phyloP scores from a whole-genome alignment of 2,113 vertebrate genomes.

The Erythrocercus mccallii region DNA sequence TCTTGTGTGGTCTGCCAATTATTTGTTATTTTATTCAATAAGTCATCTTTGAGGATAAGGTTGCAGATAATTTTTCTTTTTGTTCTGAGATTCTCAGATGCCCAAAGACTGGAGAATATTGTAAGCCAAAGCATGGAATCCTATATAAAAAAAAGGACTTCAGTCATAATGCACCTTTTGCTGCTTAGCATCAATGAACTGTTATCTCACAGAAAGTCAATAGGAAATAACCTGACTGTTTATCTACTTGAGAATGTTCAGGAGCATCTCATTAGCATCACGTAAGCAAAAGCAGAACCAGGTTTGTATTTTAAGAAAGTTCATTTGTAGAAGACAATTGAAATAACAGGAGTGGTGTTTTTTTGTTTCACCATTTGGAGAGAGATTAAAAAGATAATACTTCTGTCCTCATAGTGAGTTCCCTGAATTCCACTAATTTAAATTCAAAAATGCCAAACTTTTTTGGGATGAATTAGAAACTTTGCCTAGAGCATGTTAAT shows the following conservation, averaged over 20 bases:
- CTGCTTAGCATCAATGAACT: background rate
- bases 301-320: background rate
- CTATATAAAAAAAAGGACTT: background rate
- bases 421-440: background rate
- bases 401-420: background rate
- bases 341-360: background rate
- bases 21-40: background rate
- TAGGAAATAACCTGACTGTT: background rate
- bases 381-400: background rate
- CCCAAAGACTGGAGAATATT: background rate
- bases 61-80: background rate
- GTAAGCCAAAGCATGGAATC: background rate
- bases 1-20: background rate
- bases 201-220: background rate
- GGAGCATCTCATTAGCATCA: background rate
- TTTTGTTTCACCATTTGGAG: background rate
- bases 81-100: background rate
- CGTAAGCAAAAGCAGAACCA: background rate
- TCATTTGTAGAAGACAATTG: background rate
- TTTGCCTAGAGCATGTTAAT: background rate
- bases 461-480: background rate
- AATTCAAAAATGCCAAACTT: background rate
- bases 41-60: background rate
- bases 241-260: background rate
- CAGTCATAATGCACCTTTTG: background rate